Conservation (phyloP, 2,113 vertebrate species). For the Malaclemys terrapin region DNA sequence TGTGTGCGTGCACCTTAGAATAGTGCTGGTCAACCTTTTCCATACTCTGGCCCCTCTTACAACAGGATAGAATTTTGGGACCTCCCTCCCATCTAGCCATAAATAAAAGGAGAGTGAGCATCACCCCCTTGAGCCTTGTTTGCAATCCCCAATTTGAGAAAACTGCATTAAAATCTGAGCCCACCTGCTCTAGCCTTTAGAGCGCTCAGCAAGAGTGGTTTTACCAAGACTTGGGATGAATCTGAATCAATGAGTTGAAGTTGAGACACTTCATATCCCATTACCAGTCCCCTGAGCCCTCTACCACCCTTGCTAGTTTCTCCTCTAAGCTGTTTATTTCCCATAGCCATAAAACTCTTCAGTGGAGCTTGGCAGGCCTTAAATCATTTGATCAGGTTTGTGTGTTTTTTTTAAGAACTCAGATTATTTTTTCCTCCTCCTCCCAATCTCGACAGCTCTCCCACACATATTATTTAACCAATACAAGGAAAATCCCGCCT, state of each 20-base stretch:
- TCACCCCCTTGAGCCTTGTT: neutral
- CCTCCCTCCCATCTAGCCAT: neutral
- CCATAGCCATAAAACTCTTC: neutral
- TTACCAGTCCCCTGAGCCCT: neutral
- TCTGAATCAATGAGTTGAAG: neutral
- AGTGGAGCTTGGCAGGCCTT: neutral
- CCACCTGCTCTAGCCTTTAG: neutral
- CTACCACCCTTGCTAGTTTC: neutral
- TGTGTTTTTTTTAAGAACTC: constrained; percentile 4
- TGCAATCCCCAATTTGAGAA: neutral
- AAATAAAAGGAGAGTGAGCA: neutral
- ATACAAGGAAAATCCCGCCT: neutral
- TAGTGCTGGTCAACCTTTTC: neutral
- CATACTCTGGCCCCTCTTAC: neutral
- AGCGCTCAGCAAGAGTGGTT: neutral
- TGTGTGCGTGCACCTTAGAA: neutral
- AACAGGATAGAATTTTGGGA: neutral
- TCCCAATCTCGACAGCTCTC: neutral
- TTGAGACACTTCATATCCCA: neutral
- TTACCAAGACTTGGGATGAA: neutral
- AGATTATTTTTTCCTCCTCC: neutral
- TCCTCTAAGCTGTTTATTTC: constrained; percentile 18
- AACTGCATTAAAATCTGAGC: neutral
- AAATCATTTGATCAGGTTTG: neutral
- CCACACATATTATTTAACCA: neutral